These are phyloP conservation scores for Drosophila azteca DNA, from an alignment of 1,140 invertebrate species.

Conservation along the genomic window DNA sequence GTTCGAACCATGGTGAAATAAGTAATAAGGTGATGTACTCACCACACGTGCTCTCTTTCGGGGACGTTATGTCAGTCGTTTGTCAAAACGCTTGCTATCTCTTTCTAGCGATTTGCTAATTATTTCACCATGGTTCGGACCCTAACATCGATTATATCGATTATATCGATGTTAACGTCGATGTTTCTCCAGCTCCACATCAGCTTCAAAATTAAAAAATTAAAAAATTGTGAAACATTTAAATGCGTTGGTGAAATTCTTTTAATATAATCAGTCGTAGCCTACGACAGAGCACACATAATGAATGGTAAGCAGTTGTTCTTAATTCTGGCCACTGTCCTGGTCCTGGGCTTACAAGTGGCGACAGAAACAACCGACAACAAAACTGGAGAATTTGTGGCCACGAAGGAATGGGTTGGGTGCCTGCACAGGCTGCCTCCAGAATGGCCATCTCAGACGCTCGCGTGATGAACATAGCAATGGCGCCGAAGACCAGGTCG, in stretches of 20 bases:
- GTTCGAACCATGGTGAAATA: no score
- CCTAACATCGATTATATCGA: no score
- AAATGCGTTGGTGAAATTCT: no score
- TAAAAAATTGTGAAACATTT: conserved; percentile 20
- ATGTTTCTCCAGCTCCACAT: no score
- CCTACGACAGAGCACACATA: neutral
- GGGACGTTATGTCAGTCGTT: no score
- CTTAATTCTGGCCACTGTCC: neutral
- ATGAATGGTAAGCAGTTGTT: conserved; percentile 17
- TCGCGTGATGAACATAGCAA: conserved; percentile 89
- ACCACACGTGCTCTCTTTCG: no score
- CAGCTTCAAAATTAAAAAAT: conserved; percentile 12
- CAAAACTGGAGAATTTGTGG: conserved; percentile 84
- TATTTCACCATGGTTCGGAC: no score
- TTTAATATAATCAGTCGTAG: neutral
- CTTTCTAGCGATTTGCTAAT: no score
- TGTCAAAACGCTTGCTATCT: no score
- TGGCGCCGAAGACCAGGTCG: conserved; percentile 88
- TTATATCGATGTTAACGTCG: no score
- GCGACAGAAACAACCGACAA: conserved; percentile 28
- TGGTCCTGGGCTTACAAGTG: conserved; percentile 24
- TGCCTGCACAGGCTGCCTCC: no score
- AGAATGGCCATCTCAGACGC: conserved; percentile 87
- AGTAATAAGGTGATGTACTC: no score
- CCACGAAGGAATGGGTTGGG: conserved; percentile 87